phyloP scores from a whole-genome alignment of 2,113 vertebrate species.

The Sardina pilchardus region DNA sequence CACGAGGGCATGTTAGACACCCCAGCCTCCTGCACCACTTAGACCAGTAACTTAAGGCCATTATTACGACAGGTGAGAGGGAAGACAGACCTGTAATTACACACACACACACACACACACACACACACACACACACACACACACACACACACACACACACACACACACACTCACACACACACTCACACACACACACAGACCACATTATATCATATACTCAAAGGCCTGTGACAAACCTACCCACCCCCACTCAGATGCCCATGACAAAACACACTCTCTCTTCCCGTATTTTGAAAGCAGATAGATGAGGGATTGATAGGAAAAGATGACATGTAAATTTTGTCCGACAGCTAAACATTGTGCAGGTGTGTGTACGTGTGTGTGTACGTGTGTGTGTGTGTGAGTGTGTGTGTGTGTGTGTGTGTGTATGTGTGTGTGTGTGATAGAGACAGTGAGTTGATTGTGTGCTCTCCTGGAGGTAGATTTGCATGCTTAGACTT shows the following conservation, averaged over 20 bases:
- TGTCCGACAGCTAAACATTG: conserved; percentile 2
- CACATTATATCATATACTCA: not conserved
- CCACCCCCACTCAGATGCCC: not conserved
- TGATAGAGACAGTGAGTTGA: conserved; percentile 51
- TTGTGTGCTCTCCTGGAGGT: conserved; percentile 49
- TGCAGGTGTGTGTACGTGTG: not conserved
- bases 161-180: not conserved
- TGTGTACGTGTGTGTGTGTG: not conserved
- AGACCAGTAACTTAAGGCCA: conserved; percentile 31
- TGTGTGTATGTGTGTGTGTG: no score
- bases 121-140: not conserved
- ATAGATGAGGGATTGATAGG: conserved; percentile 36
- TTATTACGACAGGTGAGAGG: conserved; percentile 33
- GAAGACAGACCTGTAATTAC: conserved; percentile 29
- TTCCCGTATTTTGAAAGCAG: conserved; percentile 2
- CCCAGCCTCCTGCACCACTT: not conserved
- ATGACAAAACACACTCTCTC: conserved; percentile 10
- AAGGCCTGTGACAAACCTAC: not conserved
- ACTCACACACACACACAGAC: not conserved
- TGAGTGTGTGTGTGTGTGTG: not conserved
- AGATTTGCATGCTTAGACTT: conserved; percentile 55
- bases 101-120: conserved; percentile 23
- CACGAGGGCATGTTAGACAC: not conserved
- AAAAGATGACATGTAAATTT: conserved; percentile 49
- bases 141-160: not conserved